Evolutionary conservation across 2,797 vertebrate genomes (phyloP).

Genomic region (Anolis apletophallus): DNA sequence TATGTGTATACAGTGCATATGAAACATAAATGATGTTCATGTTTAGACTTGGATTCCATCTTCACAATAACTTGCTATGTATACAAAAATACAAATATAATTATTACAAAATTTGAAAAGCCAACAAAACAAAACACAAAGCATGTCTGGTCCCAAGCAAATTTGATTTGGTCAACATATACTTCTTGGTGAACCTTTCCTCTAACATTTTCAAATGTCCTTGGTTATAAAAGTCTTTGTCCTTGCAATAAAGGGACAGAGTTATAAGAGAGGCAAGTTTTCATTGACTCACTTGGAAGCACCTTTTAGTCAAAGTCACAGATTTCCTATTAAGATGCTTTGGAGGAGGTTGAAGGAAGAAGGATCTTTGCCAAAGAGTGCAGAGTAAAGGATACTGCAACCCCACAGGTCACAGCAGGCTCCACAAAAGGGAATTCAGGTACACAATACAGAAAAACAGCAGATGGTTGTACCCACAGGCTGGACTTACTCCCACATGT

Average conservation of each 20-base stretch:
- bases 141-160: too few relatives aligned
- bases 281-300: not conserved
- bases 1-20: too few relatives aligned
- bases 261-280: not conserved
- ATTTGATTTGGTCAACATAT: not conserved
- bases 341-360: not conserved
- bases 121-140: too few relatives aligned
- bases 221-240: not conserved
- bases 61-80: too few relatives aligned
- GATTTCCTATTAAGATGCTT: not conserved
- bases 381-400: constrained; percentile 1
- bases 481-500: not conserved
- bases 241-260: not conserved
- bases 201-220: not conserved
- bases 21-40: too few relatives aligned
- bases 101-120: too few relatives aligned
- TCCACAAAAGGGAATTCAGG: not conserved
- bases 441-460: not conserved
- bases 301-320: not conserved
- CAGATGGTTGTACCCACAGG: constrained; percentile 4
- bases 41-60: too few relatives aligned
- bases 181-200: not conserved
- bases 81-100: too few relatives aligned
- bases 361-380: not conserved
- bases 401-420: not conserved